Evolutionary conservation across 2,888 invertebrate species (phyloP).

Genomic region (Meghimatium bilineatum): DNA sequence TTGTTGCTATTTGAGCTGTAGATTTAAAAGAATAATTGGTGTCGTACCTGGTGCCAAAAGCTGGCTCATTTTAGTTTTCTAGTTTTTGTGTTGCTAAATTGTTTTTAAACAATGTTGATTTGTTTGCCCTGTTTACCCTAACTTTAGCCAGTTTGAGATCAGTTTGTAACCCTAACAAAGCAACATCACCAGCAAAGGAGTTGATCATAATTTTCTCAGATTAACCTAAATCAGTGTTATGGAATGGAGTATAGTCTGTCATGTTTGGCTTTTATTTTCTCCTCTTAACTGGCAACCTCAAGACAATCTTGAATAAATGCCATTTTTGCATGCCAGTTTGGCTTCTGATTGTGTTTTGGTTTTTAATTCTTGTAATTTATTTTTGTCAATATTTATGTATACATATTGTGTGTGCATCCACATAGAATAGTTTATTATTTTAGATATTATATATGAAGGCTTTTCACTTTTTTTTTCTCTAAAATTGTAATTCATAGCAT

Average conservation of each 20-base stretch:
- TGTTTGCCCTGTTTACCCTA: conserved; percentile 12
- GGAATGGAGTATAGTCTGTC: background rate
- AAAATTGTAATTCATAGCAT: too few species aligned
- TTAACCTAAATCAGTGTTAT: background rate
- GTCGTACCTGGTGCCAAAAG: background rate
- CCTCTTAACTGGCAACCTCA: background rate
- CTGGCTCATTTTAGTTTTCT: too few species aligned
- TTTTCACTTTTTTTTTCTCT: too few species aligned
- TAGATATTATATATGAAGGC: background rate
- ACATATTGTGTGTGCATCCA: background rate
- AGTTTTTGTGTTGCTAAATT: too few species aligned
- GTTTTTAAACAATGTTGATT: too few species aligned
- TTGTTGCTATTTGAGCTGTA: background rate
- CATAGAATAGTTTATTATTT: background rate
- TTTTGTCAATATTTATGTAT: background rate
- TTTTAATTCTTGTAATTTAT: background rate
- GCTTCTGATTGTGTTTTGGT: conserved; percentile 1
- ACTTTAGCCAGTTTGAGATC: background rate
- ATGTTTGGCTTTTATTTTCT: background rate
- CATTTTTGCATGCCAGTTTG: conserved; percentile 6
- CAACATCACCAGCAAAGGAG: conserved; percentile 35
- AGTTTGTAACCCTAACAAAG: conserved; percentile 9
- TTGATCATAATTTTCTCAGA: conserved; percentile 31
- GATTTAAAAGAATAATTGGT: background rate
- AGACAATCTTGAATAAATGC: conserved; percentile 1